Base-by-base conservation (phyloP, 2,888 invertebrate species). In the Ypsolopha sequella region DNA sequence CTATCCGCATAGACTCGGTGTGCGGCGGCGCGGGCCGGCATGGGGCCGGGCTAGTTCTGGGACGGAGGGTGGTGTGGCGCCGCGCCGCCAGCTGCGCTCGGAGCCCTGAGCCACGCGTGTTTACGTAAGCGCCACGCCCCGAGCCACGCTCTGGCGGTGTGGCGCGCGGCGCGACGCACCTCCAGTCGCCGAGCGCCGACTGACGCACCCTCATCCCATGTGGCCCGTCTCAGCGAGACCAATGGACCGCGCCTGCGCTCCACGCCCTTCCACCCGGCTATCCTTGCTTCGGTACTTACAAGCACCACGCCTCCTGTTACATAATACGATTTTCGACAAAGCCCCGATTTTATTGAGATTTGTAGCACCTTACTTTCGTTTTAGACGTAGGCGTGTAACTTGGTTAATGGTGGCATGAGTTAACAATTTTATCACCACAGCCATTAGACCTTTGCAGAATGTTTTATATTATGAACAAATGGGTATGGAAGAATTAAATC, bases 51-150 rank as follows among this genome's bases (percentile, higher is more conserved):
- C 52, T 38, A 36, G 45, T 24, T 71, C 73, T 69, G 61, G 81
- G 84, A 84, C 82, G 84, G 82, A 80, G 72, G 73, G 73, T 76
- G 75, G 73, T 70, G 76, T 76, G 76, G 80, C 74, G 60, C 73
- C 76, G 77, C 77, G 76, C 77, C 79, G 76, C 78, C 76, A 65
- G 71, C 65, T 66, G 65, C 70, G 47, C 41, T n/a, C 64, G 67
- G 67, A 68, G 63, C 66, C 64, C 62, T 63, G 65, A 58, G 67
- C 66, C 76, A 76, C 80, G 80, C 84, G 80, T 86, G 85, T 86
- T 85, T 84, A 85, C 81, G 84, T 86, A 85, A 85, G 84, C 86
- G 86, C 85, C 86, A 86, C 86, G 85, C 86, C 86, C 86, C 85
- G 84, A 80, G 85, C 84, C 85, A 80, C 82, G 78, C 80, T 80